Evolutionary conservation across 2,888 invertebrate species (phyloP).

Genomic region (Matsumyia berberina): DNA sequence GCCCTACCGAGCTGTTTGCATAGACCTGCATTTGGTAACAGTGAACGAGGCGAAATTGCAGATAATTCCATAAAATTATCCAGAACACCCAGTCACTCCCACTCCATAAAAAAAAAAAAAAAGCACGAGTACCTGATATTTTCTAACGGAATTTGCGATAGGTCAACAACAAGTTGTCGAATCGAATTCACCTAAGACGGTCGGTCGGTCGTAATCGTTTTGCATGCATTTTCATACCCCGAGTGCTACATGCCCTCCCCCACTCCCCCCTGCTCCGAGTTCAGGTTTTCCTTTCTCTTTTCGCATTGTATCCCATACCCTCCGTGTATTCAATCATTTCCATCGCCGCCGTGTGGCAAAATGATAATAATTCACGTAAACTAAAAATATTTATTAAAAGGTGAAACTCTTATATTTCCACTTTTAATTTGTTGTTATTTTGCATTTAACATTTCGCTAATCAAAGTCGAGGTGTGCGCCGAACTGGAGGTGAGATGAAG

Average conservation of each 20-base stretch:
- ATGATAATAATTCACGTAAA: constrained; percentile 33
- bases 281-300: constrained; percentile 70
- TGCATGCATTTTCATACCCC: constrained; percentile 44
- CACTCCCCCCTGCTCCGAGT: background rate
- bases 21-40: constrained; percentile 6
- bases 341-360: constrained; percentile 7
- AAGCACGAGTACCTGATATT: constrained; percentile 6
- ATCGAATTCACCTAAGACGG: constrained; percentile 41
- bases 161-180: constrained; percentile 55
- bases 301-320: constrained; percentile 31
- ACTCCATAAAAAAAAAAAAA: constrained; percentile 29
- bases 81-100: constrained; percentile 33
- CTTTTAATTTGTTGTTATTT: constrained; percentile 51
- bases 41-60: background rate
- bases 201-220: constrained; percentile 27
- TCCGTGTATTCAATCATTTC: constrained; percentile 48
- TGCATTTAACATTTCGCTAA: constrained; percentile 42
- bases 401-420: constrained; percentile 65
- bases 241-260: background rate
- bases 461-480: constrained; percentile 30
- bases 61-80: constrained; percentile 30
- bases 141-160: constrained; percentile 59
- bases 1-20: constrained; percentile 12
- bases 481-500: constrained; percentile 30
- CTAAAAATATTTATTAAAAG: constrained; percentile 64